phyloP scores from a whole-genome alignment of 2,113 vertebrate species.

The Pachypanchax playfairii region DNA sequence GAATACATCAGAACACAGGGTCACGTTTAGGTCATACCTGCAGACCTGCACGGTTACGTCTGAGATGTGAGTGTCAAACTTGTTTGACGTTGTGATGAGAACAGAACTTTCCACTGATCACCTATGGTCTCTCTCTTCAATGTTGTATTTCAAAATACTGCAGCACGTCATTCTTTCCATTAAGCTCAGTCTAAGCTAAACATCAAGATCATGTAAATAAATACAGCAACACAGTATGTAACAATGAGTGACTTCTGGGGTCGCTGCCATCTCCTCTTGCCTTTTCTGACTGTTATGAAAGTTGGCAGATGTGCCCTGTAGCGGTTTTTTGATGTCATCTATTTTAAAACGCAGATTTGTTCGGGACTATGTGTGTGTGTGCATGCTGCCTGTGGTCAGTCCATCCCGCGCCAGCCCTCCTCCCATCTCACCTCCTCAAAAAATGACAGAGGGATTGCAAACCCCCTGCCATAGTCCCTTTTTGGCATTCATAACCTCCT shows the following conservation, averaged over 20 bases:
- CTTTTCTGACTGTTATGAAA: constrained; percentile 61
- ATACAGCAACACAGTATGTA: constrained; percentile 31
- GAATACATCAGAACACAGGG: constrained; percentile 28
- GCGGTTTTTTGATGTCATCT: constrained; percentile 51
- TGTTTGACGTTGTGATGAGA: too few relatives aligned
- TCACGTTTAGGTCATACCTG: constrained; percentile 15
- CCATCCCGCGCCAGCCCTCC: constrained; percentile 45
- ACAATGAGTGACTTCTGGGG: constrained; percentile 32
- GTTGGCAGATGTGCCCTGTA: constrained; percentile 58
- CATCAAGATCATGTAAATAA: not conserved
- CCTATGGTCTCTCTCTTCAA: constrained; percentile 11
- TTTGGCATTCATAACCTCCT: constrained; percentile 38
- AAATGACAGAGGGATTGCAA: constrained; percentile 48
- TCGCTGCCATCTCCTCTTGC: constrained; percentile 15
- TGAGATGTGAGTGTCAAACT: constrained; percentile 11
- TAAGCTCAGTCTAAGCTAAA: constrained; percentile 2
- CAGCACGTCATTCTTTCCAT: constrained; percentile 1
- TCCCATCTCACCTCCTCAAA: constrained; percentile 56
- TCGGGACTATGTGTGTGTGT: constrained; percentile 52
- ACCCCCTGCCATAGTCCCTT: constrained; percentile 43
- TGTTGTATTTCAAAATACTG: constrained; percentile 1
- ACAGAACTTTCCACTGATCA: constrained; percentile 4
- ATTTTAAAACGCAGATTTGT: constrained; percentile 68
- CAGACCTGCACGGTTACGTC: constrained; percentile 27
- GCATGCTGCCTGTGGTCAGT: constrained; percentile 59